These are phyloP conservation scores for Pararge aegeria DNA, from an alignment of 1,140 invertebrate genomes.

Conservation along the genomic window DNA sequence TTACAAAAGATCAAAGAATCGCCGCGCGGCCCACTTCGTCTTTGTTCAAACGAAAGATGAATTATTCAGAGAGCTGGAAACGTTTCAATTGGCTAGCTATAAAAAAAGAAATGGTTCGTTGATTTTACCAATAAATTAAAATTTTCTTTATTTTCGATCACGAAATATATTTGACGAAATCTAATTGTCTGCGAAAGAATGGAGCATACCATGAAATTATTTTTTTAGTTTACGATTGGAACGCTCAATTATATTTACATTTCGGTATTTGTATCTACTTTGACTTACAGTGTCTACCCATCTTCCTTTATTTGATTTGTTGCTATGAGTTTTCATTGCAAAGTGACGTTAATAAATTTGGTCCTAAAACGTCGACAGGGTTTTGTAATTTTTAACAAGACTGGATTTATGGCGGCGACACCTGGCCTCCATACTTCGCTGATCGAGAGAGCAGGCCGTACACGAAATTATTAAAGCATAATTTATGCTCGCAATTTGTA, in stretches of 20 bases:
- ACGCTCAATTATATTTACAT: neutral
- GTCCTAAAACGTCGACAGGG: constrained; percentile 31
- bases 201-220: neutral
- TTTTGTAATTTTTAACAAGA: constrained; percentile 58
- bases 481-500: constrained; percentile 77
- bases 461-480: constrained; percentile 75
- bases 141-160: constrained; percentile 73
- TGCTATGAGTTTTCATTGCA: neutral
- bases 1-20: constrained; percentile 80
- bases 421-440: constrained; percentile 53
- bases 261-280: no score
- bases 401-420: constrained; percentile 62
- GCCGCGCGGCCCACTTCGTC: constrained; percentile 77
- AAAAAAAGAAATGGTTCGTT: constrained; percentile 78
- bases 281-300: no score
- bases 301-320: neutral
- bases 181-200: constrained; percentile 24
- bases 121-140: constrained; percentile 78
- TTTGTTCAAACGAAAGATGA: constrained; percentile 80
- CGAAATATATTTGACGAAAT: constrained; percentile 49
- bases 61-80: constrained; percentile 79
- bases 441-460: constrained; percentile 69
- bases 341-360: constrained; percentile 10
- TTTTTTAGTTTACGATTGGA: neutral
- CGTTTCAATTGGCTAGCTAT: constrained; percentile 79